Percentiles rank a stretch among this genome's conserved stretches.
Conservation (phyloP, 2,888 invertebrate genomes). For the Stomorhina lunata region DNA sequence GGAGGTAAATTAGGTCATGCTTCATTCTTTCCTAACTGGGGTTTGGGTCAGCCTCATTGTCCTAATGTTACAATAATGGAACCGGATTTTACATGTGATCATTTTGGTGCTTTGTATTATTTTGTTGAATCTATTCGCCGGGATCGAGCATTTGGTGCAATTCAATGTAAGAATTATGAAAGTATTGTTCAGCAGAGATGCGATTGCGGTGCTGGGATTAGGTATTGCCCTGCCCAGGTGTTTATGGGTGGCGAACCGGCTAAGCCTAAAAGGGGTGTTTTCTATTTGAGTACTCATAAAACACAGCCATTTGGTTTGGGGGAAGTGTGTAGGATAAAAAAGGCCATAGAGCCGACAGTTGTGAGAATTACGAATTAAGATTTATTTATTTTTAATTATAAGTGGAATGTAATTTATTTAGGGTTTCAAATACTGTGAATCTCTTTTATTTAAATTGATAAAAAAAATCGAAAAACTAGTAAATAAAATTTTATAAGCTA, state of each 20-base stretch:
- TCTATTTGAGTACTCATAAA: conserved; percentile 69
- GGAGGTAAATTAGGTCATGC: conserved; percentile 70
- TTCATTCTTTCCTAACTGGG: conserved; percentile 77
- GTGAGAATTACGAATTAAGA: conserved; percentile 53
- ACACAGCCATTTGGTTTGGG: conserved; percentile 68
- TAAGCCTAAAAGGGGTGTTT: conserved; percentile 68
- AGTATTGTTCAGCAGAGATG: conserved; percentile 67
- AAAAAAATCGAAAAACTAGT: too few relatives aligned
- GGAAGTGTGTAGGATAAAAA: conserved; percentile 65
- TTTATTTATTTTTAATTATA: too few relatives aligned
- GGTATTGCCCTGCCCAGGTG: conserved; percentile 62
- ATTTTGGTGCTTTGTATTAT: conserved; percentile 70
- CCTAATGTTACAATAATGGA: conserved; percentile 67
- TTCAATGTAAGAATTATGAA: conserved; percentile 65
- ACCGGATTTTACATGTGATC: conserved; percentile 70
- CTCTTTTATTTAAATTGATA: too few relatives aligned
- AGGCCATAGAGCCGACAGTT: conserved; percentile 66
- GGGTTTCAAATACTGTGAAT: too few relatives aligned
- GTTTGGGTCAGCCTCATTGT: conserved; percentile 74
- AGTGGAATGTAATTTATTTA: too few relatives aligned
- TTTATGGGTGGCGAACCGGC: conserved; percentile 73
- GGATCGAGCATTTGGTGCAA: conserved; percentile 68
- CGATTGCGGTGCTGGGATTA: conserved; percentile 54
- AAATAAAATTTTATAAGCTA: too few relatives aligned
- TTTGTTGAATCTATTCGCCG: conserved; percentile 72